Evolutionary conservation across 2,797 vertebrate species (phyloP).

Genomic region (Microtus obscurus): DNA sequence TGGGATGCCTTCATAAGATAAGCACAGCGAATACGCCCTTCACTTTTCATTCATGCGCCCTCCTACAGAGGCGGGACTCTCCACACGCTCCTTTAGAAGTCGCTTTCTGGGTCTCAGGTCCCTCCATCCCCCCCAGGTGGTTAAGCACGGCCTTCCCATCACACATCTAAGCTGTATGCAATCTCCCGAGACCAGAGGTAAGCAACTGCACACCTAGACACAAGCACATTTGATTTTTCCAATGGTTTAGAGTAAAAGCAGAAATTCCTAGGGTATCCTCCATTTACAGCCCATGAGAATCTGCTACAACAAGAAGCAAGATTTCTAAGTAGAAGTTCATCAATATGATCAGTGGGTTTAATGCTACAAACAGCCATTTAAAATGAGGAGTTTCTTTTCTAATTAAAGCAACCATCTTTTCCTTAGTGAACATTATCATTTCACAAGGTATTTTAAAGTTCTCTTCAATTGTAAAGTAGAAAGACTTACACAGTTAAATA

Average conservation of each 20-base stretch:
- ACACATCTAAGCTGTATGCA: neutral
- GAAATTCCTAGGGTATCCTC: neutral
- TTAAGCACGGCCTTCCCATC: neutral
- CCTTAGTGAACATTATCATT: neutral
- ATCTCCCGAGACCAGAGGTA: neutral
- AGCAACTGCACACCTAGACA: neutral
- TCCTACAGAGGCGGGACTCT: neutral
- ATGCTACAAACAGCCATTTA: neutral
- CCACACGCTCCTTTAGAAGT: neutral
- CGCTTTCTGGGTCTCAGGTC: neutral
- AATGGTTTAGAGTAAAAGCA: slow-evolving; percentile 14
- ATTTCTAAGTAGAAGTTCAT: slow-evolving; percentile 1
- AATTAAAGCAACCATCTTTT: neutral
- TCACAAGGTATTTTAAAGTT: slow-evolving; percentile 31
- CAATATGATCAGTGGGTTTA: neutral
- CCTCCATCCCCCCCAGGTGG: neutral
- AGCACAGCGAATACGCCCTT: slow-evolving; percentile 64
- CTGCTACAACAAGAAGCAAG: slow-evolving; percentile 9
- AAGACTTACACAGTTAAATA: slow-evolving; percentile 16
- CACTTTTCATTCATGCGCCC: neutral
- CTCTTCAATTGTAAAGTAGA: slow-evolving; percentile 21
- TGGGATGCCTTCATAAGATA: slow-evolving; percentile 86
- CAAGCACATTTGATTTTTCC: neutral
- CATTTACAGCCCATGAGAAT: neutral
- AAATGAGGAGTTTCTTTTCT: neutral